Evolutionary conservation across 2,888 invertebrate genomes (phyloP), one percentile per base, ranked within the genome.

Genomic region (Apantesis nais): DNA sequence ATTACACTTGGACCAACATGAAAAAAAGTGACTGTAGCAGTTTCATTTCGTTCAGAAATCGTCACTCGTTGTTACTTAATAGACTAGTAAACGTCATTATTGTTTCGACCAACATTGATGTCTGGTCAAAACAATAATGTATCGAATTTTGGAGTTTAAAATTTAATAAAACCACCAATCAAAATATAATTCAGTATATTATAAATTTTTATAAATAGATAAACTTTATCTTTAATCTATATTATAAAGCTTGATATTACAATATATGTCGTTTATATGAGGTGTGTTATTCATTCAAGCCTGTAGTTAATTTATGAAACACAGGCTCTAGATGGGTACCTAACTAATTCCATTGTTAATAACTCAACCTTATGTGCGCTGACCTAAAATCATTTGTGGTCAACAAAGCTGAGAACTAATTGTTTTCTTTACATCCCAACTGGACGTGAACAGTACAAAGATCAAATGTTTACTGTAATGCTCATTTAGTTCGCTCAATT

Each of bases 401-500:
- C 29, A 25, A 58, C 55, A 39, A 58, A 58, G 37, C 39, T 55
- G 58, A 39, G 73, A 70, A 52, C 29, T 52, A 60, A 55, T 72
- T 68, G 74, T 73, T 78, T 71, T 80, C 78, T 82, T 71, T 66
- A 72, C 68, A 74, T 72, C 71, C 70, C 74, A 79, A 74, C 70
- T 69, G 66, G 66, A 71, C 63, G 62, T 39, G 64, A 62, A 67
- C 70, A 41, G 67, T 67, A 63, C 73, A 73, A 78, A 67, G 73
- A 66, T 76, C 71, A 60, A 77, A 73, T 78, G 76, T 82, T 82
- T 74, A 82, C 78, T 77, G 71, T 75, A 76, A 74, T 78, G 84
- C 72, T 82, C 84, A 82, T 76, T 82, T 83, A 64, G 68, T 62
- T n/a, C 66, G 82, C 73, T 77, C 77, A 79, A 84, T 85, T 81